Base-by-base conservation (phyloP, 2,113 vertebrate genomes). In the Notothenia rossii region DNA sequence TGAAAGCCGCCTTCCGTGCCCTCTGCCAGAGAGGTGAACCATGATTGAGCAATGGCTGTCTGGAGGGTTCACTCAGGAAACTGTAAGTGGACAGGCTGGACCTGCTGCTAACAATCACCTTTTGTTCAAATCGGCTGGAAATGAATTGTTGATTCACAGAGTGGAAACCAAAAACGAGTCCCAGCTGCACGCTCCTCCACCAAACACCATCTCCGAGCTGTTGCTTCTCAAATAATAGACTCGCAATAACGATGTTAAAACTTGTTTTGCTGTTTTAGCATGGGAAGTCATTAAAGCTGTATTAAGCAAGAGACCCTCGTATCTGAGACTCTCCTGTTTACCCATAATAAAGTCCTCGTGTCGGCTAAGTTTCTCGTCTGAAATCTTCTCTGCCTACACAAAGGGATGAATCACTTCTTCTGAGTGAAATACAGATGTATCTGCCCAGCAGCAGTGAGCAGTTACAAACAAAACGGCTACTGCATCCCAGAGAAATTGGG, bases 21-120 rank as follows among this genome's bases (percentile, higher is more conserved):
- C 89, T 90, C 89, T 89, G 89, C 81, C 91, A 89, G 69, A 87
- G 84, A 90, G 86, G 86, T 89, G 91, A 94, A 88, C 78, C 51
- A 53, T 88, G 88, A 92, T 85, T 92, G 92, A 92, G 86, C 88
- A 86, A 93, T 87, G 90, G 71, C 87, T 89, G 92, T 92, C 93
- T 88, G 85, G 91, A 90, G 93, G 88, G 81, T 91, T 88, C 86
- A 81, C 88, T 88, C 84, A 87, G 86, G 85, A 86, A 88, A 90
- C 89, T 88, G 86, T 88, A 90, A 92, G 90, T 86, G 74, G 82
- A 89, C 86, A 64, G 81, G 86, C 81, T 40, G 80, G 90, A 86
- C 89, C 83, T 72, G 77, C 83, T 74, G 72, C 75, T 71, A 91
- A 92, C 88, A 92, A 91, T 89, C 88, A 83, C 80, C 89, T 90